Evolutionary conservation across 92 coral and sea anemone genomes (phyloP), one percentile per base, ranked within the genome.

Genomic region (Desmophyllum pertusum): DNA sequence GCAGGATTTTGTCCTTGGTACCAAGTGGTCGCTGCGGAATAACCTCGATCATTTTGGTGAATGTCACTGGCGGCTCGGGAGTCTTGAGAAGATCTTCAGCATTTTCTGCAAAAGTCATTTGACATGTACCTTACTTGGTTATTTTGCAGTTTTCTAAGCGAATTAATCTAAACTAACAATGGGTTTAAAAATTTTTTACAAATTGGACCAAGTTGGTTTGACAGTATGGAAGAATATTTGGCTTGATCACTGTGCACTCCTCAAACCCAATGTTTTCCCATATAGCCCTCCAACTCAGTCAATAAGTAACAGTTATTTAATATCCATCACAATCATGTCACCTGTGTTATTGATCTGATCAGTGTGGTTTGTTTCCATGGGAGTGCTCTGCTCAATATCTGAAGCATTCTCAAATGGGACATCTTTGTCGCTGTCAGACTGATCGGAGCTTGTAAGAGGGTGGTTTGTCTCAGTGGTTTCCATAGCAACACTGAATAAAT

Each of bases 61-160:
- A 92, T 29, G 98, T 94, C 10, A 43, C 86, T 39, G 98, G 98
- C 75, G 90, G 88, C n/a, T 91, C 89, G 29, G 98, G 98, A 31
- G 95, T 89, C 71, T 86, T 87, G 78, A 91, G 68, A 51, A 83
- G 70, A 18, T 91, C 95, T 7, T 67, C 89, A 68, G 42, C 59
- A 79, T 36, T 43, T 35, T 74, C 83, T 57, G 41, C 55, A 11
- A 62, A 21, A 33, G 33, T 39, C 40, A 75, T 63, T 43, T 30
- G 39, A 14, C 6, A 41, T 8, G 33, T 62, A 45, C 51, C 0
- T 6, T 55, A 55, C 30, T 23, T 55, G 11, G 8, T 30, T 3
- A 6, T 53, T 53, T 52, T 53, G 18, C 61, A 23, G 63, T 55
- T 55, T 1, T 17, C 63, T 21, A 29, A 17, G 18, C 53, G 13